Evolutionary conservation across 2,888 invertebrate species (phyloP), one percentile per base, ranked within the genome.

Genomic region (Smittia sp.): DNA sequence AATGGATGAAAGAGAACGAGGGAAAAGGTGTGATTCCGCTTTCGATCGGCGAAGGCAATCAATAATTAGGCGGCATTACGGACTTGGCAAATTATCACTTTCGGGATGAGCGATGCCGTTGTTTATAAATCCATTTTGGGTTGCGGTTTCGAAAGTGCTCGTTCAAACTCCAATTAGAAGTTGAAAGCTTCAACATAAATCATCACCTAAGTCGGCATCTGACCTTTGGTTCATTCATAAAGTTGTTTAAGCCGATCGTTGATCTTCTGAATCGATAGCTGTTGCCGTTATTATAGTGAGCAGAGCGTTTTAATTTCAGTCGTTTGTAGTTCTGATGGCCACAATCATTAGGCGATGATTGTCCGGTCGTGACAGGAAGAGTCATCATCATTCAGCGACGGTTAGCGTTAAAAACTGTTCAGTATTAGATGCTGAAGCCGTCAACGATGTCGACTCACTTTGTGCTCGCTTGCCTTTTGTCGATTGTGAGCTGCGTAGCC

Each of bases 71-170:
- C 22, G 69, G 22, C 68, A 46, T 52, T 54, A 46, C 46, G 15
- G 32, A 18, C 52, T 70, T 41, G 18, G 54, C 69, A 70, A 70
- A 70, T 70, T 70, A 70, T 52, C 69, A 54, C 52, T 58, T 58
- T 18, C 3, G 15, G 46, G 46, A 46, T 46, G 2, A n/a, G n/a
- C 39, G 39, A 39, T 39, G 39, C 39, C 13, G 39, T 39, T 39
- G 13, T 39, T 39, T 39, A 39, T 39, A 39, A 39, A 9, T 15
- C 46, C 11, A 46, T 46, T 46, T 46, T 15, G 46, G n/a, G n/a
- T 46, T 46, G 46, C n/a, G 46, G n/a, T n/a, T n/a, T 46, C 46
- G 15, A 46, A 46, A 46, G 46, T 46, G 46, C 13, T 46, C 11
- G 46, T n/a, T 46, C 46, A 15, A 32, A 11, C 46, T 46, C 15